These are phyloP conservation scores for Drosophila ambigua DNA, from an alignment of 1,140 invertebrate genomes.

Conservation along the genomic window DNA sequence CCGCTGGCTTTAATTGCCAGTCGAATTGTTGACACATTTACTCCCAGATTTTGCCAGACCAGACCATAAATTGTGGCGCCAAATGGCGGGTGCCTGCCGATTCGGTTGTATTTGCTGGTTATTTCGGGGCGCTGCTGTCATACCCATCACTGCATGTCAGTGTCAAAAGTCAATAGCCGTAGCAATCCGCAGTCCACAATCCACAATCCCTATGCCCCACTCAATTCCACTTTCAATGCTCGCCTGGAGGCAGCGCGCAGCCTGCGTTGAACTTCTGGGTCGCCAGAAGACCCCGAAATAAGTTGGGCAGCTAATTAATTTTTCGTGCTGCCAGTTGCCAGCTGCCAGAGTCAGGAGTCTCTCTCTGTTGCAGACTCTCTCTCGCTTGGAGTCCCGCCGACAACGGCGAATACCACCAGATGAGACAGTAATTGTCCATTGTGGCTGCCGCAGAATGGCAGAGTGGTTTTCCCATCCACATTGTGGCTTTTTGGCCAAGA, in stretches of 20 bases:
- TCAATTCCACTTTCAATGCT: slow-evolving; percentile 9
- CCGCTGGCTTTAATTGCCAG: slow-evolving; percentile 61
- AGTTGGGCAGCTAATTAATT: slow-evolving; percentile 65
- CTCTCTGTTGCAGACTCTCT: slow-evolving; percentile 4
- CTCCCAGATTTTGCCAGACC: slow-evolving; percentile 13
- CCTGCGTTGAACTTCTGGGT: slow-evolving; percentile 41
- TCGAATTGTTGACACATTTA: slow-evolving; percentile 61
- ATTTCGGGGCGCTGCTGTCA: slow-evolving; percentile 1
- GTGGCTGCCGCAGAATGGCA: slow-evolving; percentile 15
- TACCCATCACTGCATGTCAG: slow-evolving; percentile 23
- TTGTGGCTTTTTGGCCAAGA: slow-evolving; percentile 28
- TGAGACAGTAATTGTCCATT: slow-evolving; percentile 62
- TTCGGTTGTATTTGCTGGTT: slow-evolving; percentile 16
- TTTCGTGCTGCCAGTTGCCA: slow-evolving; percentile 32
- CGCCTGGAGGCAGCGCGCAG: background rate
- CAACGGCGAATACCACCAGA: slow-evolving; percentile 14
- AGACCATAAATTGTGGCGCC: slow-evolving; percentile 41
- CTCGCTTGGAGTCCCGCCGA: too few relatives aligned
- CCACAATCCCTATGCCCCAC: background rate
- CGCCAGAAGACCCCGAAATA: slow-evolving; percentile 13
- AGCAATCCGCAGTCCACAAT: slow-evolving; percentile 15
- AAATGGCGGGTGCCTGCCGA: slow-evolving; percentile 21
- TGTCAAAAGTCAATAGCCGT: slow-evolving; percentile 60
- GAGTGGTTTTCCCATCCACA: background rate
- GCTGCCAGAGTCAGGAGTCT: slow-evolving; percentile 9